Base-by-base conservation (phyloP, 2,797 vertebrate species). In the Hydrophis major region DNA sequence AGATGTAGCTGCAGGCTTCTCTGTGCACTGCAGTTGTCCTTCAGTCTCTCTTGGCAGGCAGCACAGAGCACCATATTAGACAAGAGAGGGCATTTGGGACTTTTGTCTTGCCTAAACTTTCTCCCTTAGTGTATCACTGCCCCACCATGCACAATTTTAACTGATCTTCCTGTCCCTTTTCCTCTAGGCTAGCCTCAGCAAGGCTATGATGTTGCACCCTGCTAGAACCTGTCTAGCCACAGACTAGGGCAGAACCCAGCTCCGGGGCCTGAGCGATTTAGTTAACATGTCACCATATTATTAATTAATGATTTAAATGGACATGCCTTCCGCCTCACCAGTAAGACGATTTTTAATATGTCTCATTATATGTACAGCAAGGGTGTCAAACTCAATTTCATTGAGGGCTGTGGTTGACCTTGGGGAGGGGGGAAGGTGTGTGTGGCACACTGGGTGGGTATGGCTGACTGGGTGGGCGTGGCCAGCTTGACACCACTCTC, bases 21-120 rank as follows among this genome's bases (percentile, higher is more conserved):
- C 42, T 86, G 69, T 83, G 86, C 60, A 66, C 93, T 86, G 59
- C 32, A 27, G n/a, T 87, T 90, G 93, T 78, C 91, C 59, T 93
- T 91, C 88, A 74, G 87, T 61, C 93, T 92, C 47, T 25, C 74
- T 59, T 7, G 20, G 78, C n/a, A 53, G 37, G 89, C 69, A 28
- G 27, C 59, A n/a, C n/a, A 83, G 37, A 42, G 74, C 74, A 32
- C 42, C 60, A 50, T 28, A 5, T 11, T 69, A 53, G n/a, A 90
- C 60, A 56, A 11, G 27, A 37, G 0, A 59, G 69, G 90, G 32
- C 66, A 88, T 91, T 91, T 47, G 56, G 91, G 90, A 55, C 10
- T 92, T 61, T 28, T 32, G 86, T 59, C 57, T 18, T 86, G 63
- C 20, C 18, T 2, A 55, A n/a, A 63, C 89, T 86, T 63, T 56